Percentiles rank a stretch among this genome's conserved stretches.
phyloP scores from a whole-genome alignment of 1,140 invertebrate species.

The Lepidotrigona ventralis region DNA sequence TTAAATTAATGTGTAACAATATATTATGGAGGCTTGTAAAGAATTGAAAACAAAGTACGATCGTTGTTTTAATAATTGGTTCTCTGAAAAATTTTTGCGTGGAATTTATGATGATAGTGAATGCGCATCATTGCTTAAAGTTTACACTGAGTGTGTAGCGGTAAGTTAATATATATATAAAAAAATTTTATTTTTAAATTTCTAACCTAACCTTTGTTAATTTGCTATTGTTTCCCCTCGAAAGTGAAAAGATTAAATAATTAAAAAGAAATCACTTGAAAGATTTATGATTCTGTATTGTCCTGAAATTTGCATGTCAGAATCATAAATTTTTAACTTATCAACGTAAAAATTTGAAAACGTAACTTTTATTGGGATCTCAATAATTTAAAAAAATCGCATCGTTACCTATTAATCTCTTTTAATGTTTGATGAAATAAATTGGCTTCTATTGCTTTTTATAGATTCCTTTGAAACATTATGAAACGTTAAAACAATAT shows the following conservation, averaged over 20 bases:
- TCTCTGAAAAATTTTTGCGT: conserved; percentile 58
- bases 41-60: conserved; percentile 58
- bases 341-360: too few relatives aligned
- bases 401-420: not conserved
- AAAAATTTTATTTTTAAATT: not conserved
- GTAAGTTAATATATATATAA: conserved; percentile 39
- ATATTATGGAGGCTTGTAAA: conserved; percentile 57
- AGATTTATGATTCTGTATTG: not conserved
- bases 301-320: not conserved
- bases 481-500: not conserved
- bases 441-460: not conserved
- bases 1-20: not conserved
- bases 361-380: too few relatives aligned
- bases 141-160: conserved; percentile 56
- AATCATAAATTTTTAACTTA: not conserved
- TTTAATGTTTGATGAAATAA: not conserved
- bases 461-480: not conserved
- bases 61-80: conserved; percentile 57
- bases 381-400: not conserved
- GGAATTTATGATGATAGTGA: conserved; percentile 52
- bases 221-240: not conserved
- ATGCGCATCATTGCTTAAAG: conserved; percentile 54
- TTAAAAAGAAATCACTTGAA: not conserved
- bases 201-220: not conserved
- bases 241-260: not conserved